Conservation (phyloP, 2,888 invertebrate species). For the Leucozona laternaria region DNA sequence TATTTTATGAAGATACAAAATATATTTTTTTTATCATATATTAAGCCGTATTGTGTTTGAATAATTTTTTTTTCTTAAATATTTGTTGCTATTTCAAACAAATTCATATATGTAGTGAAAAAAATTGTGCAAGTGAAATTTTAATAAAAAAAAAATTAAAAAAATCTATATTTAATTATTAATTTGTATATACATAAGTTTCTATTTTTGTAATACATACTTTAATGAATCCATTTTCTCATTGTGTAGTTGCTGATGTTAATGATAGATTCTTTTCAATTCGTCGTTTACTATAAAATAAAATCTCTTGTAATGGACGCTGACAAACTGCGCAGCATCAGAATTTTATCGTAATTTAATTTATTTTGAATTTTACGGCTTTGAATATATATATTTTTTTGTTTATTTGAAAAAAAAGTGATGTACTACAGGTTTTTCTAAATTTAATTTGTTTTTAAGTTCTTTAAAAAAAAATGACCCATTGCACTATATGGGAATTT, state of each 20-base stretch:
- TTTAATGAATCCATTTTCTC: slow-evolving; percentile 55
- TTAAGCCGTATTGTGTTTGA: slow-evolving; percentile 4
- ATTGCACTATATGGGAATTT: slow-evolving; percentile 59
- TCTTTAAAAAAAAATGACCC: slow-evolving; percentile 41
- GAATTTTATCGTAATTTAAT: slow-evolving; percentile 79
- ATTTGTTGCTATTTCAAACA: slow-evolving; percentile 30
- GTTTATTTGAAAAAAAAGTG: neutral
- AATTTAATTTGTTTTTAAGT: slow-evolving; percentile 1
- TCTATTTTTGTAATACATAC: slow-evolving; percentile 60
- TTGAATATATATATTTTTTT: slow-evolving; percentile 59
- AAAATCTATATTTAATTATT: slow-evolving; percentile 18
- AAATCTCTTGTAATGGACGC: slow-evolving; percentile 78
- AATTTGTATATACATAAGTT: slow-evolving; percentile 26
- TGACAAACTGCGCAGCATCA: slow-evolving; percentile 83
- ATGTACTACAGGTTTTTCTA: slow-evolving; percentile 1
- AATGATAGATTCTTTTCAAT: slow-evolving; percentile 38
- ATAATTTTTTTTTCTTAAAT: slow-evolving; percentile 11
- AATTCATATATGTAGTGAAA: slow-evolving; percentile 37
- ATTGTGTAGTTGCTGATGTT: slow-evolving; percentile 30
- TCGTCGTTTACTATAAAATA: slow-evolving; percentile 61
- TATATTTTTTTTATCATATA: neutral
- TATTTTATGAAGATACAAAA: slow-evolving; percentile 33
- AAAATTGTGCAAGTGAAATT: slow-evolving; percentile 56
- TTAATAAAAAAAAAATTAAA: slow-evolving; percentile 16
- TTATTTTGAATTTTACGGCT: slow-evolving; percentile 63